Conservation (phyloP, 35 echinoderm and acorn worm genomes). For the Heliocidaris tuberculata region DNA sequence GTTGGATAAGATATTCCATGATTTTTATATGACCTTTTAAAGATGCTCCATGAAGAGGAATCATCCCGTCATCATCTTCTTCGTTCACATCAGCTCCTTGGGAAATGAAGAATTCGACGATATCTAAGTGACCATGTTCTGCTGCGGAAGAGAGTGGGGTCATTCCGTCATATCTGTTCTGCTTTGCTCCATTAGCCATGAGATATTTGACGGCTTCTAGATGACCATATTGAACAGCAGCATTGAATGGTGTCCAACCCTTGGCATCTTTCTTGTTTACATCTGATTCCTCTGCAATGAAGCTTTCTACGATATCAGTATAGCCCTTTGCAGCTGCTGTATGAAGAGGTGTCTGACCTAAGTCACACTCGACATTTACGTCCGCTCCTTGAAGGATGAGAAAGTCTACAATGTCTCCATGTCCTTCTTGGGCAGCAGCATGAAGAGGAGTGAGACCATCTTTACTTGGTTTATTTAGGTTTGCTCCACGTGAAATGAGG, state of each 20-base stretch:
- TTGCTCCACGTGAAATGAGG: not conserved
- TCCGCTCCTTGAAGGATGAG: not conserved
- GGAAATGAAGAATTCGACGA: not conserved
- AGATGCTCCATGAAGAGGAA: not conserved
- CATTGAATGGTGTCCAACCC: not conserved
- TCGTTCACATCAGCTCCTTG: not conserved
- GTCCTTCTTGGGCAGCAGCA: not conserved
- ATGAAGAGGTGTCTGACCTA: not conserved
- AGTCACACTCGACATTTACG: not conserved
- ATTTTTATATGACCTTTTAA: not conserved
- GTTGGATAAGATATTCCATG: not conserved
- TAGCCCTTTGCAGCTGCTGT: not conserved
- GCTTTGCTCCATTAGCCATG: not conserved
- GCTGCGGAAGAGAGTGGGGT: not conserved
- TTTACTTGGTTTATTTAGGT: not conserved
- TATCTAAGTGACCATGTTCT: not conserved
- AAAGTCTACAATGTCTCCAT: not conserved
- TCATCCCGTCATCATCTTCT: not conserved
- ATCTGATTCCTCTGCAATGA: not conserved
- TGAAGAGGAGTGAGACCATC: not conserved
- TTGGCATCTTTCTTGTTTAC: not conserved
- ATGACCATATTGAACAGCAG: not conserved
- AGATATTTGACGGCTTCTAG: not conserved
- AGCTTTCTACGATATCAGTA: not conserved
- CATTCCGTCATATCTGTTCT: not conserved